phyloP scores from a whole-genome alignment of 2,888 invertebrate genomes.

The Tenthredo amoena region DNA sequence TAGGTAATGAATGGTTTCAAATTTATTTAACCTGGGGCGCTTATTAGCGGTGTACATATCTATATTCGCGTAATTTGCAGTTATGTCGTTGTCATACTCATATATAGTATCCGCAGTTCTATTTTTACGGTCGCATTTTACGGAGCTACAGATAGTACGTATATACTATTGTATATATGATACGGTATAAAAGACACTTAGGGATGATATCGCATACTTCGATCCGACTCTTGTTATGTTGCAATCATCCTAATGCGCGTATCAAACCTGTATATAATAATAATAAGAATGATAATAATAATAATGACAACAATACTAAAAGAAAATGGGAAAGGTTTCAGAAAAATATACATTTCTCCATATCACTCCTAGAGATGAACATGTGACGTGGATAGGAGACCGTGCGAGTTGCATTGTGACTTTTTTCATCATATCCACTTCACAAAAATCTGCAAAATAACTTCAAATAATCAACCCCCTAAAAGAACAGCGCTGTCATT shows the following conservation, averaged over 20 bases:
- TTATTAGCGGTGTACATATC: background rate
- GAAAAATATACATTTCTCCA: background rate
- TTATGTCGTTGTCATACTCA: background rate
- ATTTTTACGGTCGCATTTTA: background rate
- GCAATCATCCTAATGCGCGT: conserved; percentile 12
- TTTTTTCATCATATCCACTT: background rate
- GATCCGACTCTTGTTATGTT: conserved; percentile 10
- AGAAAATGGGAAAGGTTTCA: background rate
- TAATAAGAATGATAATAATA: background rate
- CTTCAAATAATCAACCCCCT: too few relatives aligned
- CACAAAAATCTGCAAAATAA: background rate
- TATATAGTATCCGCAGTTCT: background rate
- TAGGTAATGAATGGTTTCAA: background rate
- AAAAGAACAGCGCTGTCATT: background rate
- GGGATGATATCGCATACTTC: conserved; percentile 1
- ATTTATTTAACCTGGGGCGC: background rate
- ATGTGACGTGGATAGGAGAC: background rate
- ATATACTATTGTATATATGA: background rate
- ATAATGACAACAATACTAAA: background rate
- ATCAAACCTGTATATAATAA: background rate
- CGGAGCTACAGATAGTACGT: background rate
- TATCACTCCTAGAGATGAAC: background rate
- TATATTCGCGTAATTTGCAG: background rate
- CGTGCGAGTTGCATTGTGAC: background rate
- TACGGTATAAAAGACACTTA: background rate